Evolutionary conservation across 1,140 invertebrate species (phyloP).

Genomic region (Pogonomyrmex barbatus): DNA sequence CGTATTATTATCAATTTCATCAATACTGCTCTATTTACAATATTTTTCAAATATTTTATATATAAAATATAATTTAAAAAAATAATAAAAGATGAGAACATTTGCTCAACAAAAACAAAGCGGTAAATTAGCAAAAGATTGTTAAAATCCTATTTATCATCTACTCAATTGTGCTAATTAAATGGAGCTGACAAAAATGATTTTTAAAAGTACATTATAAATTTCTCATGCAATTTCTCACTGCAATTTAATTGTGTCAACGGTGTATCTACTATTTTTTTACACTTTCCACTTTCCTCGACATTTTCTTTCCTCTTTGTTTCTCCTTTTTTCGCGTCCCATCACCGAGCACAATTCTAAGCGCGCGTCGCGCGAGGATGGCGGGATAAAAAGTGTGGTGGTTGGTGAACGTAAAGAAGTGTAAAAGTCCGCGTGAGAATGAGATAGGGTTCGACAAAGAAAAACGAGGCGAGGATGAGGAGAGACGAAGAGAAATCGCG

Average conservation of each 20-base stretch:
- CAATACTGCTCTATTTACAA: background rate
- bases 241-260: conserved; percentile 72
- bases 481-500: conserved; percentile 56
- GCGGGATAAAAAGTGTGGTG: conserved; percentile 40
- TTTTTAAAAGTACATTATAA: conserved; percentile 64
- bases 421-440: conserved; percentile 9
- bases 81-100: background rate
- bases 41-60: background rate
- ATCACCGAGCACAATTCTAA: conserved; percentile 52
- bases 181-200: conserved; percentile 60
- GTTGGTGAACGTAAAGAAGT: background rate
- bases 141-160: background rate
- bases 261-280: conserved; percentile 44
- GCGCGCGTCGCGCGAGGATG: conserved; percentile 21
- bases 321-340: conserved; percentile 45
- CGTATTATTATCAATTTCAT: background rate
- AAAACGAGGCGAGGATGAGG: background rate
- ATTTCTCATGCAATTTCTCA: conserved; percentile 71
- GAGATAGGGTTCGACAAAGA: conserved; percentile 53
- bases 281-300: conserved; percentile 45
- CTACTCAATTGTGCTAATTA: background rate
- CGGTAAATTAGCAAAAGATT: background rate
- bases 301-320: conserved; percentile 41
- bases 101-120: background rate
- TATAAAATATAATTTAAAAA: background rate